Evolutionary conservation across 1,140 invertebrate species (phyloP).

Genomic region (Acromyrmex echinatior): DNA sequence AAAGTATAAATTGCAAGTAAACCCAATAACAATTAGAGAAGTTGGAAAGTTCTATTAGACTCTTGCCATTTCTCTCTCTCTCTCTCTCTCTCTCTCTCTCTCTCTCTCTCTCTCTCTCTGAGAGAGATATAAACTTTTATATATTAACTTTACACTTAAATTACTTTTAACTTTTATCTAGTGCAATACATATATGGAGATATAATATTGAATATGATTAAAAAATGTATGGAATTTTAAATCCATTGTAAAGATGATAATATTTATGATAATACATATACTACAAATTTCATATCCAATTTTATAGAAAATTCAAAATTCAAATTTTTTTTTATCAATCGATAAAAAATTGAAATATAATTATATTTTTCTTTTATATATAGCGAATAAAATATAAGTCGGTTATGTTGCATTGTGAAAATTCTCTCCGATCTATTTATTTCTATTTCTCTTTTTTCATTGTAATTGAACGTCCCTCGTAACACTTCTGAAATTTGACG

Average conservation of each 20-base stretch:
- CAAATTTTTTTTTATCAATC: background rate
- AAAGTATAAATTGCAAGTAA: background rate
- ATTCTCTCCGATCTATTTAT: constrained; percentile 21
- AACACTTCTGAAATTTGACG: background rate
- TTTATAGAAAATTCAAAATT: constrained; percentile 5
- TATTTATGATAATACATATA: background rate
- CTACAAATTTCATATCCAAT: background rate
- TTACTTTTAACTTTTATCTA: constrained; percentile 14
- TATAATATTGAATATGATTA: background rate
- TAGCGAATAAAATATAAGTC: background rate
- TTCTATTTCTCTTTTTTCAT: background rate
- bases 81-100: no score
- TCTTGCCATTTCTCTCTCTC: background rate
- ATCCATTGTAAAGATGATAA: background rate
- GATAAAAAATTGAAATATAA: constrained; percentile 9
- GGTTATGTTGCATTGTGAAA: constrained; percentile 2
- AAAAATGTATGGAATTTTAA: background rate
- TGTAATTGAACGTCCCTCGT: background rate
- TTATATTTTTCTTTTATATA: background rate
- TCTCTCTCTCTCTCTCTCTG: background rate
- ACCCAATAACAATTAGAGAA: constrained; percentile 17
- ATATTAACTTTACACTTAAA: background rate
- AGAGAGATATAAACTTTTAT: background rate
- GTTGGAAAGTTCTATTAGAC: constrained; percentile 31
- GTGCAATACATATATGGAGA: background rate